Percentiles rank a stretch among this genome's conserved stretches.
These are phyloP conservation scores for Pseudochromis fuscus DNA, from an alignment of 2,797 vertebrate genomes.

Conservation along the genomic window DNA sequence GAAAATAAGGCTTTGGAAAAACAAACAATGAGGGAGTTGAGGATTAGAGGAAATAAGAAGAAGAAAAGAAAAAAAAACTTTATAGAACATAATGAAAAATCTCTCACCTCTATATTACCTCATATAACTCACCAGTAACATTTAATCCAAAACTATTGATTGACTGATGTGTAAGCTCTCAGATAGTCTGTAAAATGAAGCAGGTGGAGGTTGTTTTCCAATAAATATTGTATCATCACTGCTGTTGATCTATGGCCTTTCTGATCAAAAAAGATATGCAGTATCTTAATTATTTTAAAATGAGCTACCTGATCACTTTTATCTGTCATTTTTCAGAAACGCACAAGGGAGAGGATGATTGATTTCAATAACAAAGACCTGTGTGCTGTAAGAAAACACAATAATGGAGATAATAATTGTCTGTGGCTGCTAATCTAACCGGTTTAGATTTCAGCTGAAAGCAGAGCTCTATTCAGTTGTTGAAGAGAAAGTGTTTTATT, in stretches of 20 bases:
- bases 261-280: conserved; percentile 35
- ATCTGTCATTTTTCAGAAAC: conserved; percentile 68
- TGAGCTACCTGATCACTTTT: conserved; percentile 63
- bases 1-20: conserved; percentile 88
- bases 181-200: conserved; percentile 67
- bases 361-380: conserved; percentile 62
- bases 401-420: conserved; percentile 69
- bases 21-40: conserved; percentile 88
- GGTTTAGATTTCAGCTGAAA: conserved; percentile 64
- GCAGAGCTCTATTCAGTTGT: conserved; percentile 58
- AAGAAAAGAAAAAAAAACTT: conserved; percentile 62
- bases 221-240: conserved; percentile 66
- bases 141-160: conserved; percentile 79
- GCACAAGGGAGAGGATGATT: conserved; percentile 60
- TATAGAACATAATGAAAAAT: conserved; percentile 73
- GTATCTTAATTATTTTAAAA: conserved; percentile 64
- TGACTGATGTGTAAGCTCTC: conserved; percentile 71
- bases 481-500: conserved; percentile 70
- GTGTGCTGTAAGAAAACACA: conserved; percentile 54
- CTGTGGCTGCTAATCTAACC: conserved; percentile 73
- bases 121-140: conserved; percentile 73
- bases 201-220: conserved; percentile 57
- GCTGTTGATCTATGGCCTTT: conserved; percentile 34
- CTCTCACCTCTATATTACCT: conserved; percentile 68
- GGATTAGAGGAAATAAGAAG: conserved; percentile 79